Base-by-base conservation (phyloP, 2,888 invertebrate genomes). In the Sthenelais limicola region DNA sequence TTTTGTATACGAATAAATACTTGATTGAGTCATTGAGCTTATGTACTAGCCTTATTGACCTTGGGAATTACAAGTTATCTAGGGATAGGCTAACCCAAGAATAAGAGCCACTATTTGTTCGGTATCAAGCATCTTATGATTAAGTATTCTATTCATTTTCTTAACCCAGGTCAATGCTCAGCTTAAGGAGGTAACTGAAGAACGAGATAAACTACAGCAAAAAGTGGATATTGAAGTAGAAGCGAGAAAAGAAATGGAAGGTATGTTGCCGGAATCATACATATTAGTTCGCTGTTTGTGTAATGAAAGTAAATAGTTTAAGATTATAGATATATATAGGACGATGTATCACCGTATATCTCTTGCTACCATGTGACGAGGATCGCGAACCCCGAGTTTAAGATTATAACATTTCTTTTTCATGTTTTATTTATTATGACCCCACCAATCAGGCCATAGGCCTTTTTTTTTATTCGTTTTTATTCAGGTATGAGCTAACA, bases 191-290 rank as follows among this genome's bases (percentile, higher is more conserved):
- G 78, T 82, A 7, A 82, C 84, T 54, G 85, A 86, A 28, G 85
- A 86, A 66, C 80, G 78, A 67, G 79, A 81, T 71, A 73, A 78
- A 3, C n/a, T 85, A 56, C 77, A 81, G 35, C 82, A 83, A 73
- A 82, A 77, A 76, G 73, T 85, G 32, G 56, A 81, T 15, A 85
- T 85, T 62, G 86, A 85, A 71, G 73, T 78, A 4, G 84, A 85
- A 58, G 80, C 81, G 32, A 75, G 84, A 18, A 78, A 78, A 71
- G 84, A 86, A 69, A 73, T 84, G 69, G 85, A 86, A 81, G 85
- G 85, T 84, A 71, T 12, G 71, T 58, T 5, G 7, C 18, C 12
- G n/a, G n/a, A n/a, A n/a, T n/a, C n/a, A n/a, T n/a, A n/a, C n/a
- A n/a, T n/a, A n/a, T n/a, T n/a, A n/a, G n/a, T n/a, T n/a, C n/a